Evolutionary conservation across 2,888 invertebrate genomes (phyloP).

Genomic region (Seira ritae): DNA sequence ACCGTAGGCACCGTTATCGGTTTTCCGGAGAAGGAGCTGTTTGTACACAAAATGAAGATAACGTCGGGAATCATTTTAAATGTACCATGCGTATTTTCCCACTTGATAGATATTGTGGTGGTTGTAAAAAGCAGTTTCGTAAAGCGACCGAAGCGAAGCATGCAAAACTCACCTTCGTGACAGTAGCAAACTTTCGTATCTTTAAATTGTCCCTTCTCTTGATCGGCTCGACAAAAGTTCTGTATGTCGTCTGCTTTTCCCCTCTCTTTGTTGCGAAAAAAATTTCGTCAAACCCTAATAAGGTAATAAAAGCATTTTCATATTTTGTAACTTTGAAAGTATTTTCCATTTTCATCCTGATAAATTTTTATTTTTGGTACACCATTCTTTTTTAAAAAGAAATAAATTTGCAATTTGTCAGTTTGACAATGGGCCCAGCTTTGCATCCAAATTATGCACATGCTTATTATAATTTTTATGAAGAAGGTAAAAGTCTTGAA

Average conservation of each 20-base stretch:
- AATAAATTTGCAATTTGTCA: background rate
- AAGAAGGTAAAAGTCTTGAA: background rate
- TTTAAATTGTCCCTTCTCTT: conserved; percentile 54
- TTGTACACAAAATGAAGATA: background rate
- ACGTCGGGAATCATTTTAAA: too few species aligned
- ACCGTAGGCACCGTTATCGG: conserved; percentile 61
- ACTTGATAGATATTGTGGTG: background rate
- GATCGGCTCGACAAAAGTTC: conserved; percentile 58
- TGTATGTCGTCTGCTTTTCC: conserved; percentile 57
- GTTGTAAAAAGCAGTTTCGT: too few species aligned
- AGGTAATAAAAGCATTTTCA: conserved; percentile 18
- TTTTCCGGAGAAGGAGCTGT: conserved; percentile 49
- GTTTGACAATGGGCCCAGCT: background rate
- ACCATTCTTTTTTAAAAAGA: background rate
- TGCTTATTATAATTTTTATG: background rate
- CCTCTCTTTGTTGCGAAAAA: conserved; percentile 63
- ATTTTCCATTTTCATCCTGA: too few species aligned
- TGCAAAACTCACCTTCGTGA: conserved; percentile 63
- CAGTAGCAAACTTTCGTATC: conserved; percentile 65
- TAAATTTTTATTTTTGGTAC: background rate
- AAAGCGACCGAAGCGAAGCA: too few species aligned
- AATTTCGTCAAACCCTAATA: conserved; percentile 64
- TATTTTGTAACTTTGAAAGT: too few species aligned
- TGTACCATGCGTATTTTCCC: background rate
- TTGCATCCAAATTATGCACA: background rate